Evolutionary conservation across 2,113 vertebrate genomes (phyloP).

Genomic region (Ceyx margarethae): DNA sequence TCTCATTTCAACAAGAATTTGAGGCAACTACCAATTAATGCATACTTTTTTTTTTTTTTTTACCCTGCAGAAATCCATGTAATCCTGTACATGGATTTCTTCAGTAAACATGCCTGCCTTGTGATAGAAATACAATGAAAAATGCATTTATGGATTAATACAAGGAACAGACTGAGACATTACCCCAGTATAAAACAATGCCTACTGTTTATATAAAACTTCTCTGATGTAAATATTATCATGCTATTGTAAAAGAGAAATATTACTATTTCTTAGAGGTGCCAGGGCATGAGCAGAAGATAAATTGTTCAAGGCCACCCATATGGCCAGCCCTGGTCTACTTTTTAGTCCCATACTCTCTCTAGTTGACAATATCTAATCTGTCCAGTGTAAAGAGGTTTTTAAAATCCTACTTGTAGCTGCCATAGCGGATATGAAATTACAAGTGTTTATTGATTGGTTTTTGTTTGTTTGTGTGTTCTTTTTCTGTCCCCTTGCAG

Average conservation of each 20-base stretch:
- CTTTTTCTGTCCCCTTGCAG: constrained; percentile 66
- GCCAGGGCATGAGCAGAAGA: background rate
- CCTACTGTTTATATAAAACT: background rate
- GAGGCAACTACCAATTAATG: background rate
- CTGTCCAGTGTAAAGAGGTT: background rate
- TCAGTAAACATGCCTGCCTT: background rate
- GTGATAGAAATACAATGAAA: background rate
- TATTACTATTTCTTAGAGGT: background rate
- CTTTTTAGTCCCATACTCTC: background rate
- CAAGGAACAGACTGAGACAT: background rate
- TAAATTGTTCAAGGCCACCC: background rate
- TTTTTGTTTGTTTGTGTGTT: background rate
- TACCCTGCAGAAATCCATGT: background rate
- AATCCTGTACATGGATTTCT: background rate
- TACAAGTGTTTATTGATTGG: background rate
- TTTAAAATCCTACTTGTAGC: background rate
- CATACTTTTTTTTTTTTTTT: background rate
- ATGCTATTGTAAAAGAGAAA: background rate
- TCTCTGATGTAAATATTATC: background rate
- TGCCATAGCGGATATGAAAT: background rate
- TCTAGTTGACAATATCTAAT: background rate
- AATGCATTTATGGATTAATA: background rate
- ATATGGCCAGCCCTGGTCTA: background rate
- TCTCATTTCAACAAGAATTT: background rate
- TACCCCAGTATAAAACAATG: background rate